Base-by-base conservation (phyloP, 30 jellyfish, hydroid and myxozoan genomes). In the Hydra vulgaris region DNA sequence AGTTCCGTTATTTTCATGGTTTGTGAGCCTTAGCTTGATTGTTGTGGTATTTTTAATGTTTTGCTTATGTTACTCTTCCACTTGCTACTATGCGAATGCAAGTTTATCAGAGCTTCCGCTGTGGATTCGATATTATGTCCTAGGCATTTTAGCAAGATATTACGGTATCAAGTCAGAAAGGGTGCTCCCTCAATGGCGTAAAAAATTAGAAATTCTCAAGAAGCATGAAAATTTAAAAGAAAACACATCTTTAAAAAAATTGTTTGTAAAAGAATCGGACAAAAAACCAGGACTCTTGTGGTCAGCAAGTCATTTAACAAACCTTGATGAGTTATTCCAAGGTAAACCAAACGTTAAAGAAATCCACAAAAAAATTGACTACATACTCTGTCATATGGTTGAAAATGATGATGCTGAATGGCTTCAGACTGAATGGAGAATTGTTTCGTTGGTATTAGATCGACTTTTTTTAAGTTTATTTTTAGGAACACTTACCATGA, bases 71-170 rank as follows among this genome's bases (percentile, higher is more conserved):
- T 92, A 87, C 88, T 77, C 90, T 19, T 61, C 88, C 20, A 88
- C 94, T 40, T 79, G 95, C 53, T 83, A 87, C 82, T 79, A 92
- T 69, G 96, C 98, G 25, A 80, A 92, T 66, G 89, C 96, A 52
- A 82, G 79, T 53, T 89, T 92, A 21, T 73, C 82, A 20, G 87
- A 82, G 15, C 84, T 92, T 88, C 98, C 98, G 18, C n/a, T 19
- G 23, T 92, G 98, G 98, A 70, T 87, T 82, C 79, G 96, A 40
- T 72, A 80, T 70, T 87, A 83, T 79, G 67, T 92, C 20, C 85
- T 92, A 53, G 82, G 89, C 26, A 80, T 76, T 73, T 86, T 87
- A 4, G 89, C 89, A 8, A 88, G 85, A 5, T 83, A 77, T 54
- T 85, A 87, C 66, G 94, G 94, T 5, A 78, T 90, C n/a, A 53